Percentiles rank a stretch among this genome's conserved stretches.
Conservation (phyloP, 1,140 invertebrate species). For the Brevipalpus yothersi region DNA sequence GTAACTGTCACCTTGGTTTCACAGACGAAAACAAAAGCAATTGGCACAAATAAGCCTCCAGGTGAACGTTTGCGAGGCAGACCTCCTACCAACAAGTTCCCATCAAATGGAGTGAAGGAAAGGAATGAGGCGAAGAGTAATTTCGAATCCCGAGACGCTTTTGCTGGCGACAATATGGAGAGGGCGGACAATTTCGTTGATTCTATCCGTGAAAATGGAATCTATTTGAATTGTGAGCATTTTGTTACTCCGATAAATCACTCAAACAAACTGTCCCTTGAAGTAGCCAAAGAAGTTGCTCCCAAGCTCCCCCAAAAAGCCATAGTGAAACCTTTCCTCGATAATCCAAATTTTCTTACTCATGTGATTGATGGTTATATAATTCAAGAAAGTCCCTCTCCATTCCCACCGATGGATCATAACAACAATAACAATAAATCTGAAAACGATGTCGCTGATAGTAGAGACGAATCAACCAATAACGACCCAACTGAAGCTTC, state of each 20-base stretch:
- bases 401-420: constrained; percentile 10
- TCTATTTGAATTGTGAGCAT: background rate
- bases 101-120: background rate
- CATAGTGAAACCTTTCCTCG: constrained; percentile 43
- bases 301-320: constrained; percentile 34
- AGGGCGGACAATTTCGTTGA: background rate
- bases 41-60: background rate
- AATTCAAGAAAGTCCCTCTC: constrained; percentile 50
- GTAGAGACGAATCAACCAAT: background rate
- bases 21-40: background rate
- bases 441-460: background rate
- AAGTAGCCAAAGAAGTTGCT: constrained; percentile 1
- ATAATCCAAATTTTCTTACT: constrained; percentile 61
- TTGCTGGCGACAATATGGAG: background rate
- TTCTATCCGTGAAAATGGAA: background rate
- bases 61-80: background rate
- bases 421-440: background rate
- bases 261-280: background rate
- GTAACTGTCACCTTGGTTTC: background rate
- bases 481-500: background rate
- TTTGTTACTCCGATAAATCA: background rate
- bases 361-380: constrained; percentile 92
- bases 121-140: too few species aligned
- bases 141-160: background rate
- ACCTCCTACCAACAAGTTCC: background rate